Conservation (phyloP, 2,113 vertebrate species). For the Drymodes brunneopygia region DNA sequence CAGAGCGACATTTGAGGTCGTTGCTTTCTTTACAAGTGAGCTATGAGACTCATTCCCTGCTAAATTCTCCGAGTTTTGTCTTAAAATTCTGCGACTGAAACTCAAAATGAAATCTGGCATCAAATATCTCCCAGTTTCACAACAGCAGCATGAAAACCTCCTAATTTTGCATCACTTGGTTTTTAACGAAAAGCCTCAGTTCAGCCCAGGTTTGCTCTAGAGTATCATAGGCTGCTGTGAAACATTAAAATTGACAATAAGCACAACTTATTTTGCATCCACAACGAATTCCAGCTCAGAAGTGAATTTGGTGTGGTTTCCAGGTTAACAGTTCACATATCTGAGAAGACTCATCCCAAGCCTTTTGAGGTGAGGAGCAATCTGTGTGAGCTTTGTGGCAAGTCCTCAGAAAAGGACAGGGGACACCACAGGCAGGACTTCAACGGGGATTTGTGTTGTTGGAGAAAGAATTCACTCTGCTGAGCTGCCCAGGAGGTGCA, state of each 20-base stretch:
- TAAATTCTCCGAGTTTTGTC: neutral
- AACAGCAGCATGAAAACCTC: neutral
- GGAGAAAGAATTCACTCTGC: neutral
- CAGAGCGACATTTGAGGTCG: accelerated
- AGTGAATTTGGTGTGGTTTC: neutral
- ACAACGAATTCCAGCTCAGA: neutral
- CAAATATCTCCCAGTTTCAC: neutral
- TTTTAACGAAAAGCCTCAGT: neutral
- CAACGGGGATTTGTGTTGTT: accelerated
- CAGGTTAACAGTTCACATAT: neutral
- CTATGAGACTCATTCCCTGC: neutral
- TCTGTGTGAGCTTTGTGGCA: neutral
- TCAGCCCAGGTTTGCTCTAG: neutral
- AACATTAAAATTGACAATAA: neutral
- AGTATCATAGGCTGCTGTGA: neutral
- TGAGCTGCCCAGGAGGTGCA: accelerated
- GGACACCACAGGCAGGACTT: neutral
- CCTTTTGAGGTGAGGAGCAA: neutral
- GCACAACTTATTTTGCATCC: neutral
- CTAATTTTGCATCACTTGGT: neutral
- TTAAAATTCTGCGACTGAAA: neutral
- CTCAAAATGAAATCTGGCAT: neutral
- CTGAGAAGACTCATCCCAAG: neutral
- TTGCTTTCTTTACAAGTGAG: neutral
- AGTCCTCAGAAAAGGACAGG: accelerated